Conservation (phyloP, 2,797 vertebrate species). For the Catamblyrhynchus diadema region DNA sequence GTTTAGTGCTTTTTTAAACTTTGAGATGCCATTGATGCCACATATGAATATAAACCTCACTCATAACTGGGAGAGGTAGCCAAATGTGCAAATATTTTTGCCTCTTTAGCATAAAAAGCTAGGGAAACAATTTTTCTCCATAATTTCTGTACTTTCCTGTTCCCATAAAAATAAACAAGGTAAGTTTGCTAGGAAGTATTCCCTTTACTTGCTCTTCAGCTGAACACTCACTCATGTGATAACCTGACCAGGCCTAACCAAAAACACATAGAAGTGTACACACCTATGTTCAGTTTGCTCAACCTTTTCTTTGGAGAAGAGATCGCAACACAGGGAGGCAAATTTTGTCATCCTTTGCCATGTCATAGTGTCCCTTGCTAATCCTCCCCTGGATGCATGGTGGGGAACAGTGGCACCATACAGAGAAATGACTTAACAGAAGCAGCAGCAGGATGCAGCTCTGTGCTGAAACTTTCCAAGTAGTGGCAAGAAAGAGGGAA, state of each 20-base stretch:
- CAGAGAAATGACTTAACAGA: background rate
- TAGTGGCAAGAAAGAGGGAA: background rate
- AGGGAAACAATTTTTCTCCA: background rate
- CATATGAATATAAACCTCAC: background rate
- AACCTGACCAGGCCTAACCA: background rate
- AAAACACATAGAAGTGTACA: background rate
- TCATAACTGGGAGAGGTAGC: background rate
- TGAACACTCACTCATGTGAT: background rate
- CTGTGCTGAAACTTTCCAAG: accelerated
- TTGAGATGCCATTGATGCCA: background rate
- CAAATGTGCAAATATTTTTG: background rate
- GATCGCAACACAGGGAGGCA: background rate
- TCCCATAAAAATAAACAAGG: background rate
- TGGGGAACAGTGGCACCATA: background rate
- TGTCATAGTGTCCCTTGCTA: background rate
- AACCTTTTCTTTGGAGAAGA: background rate
- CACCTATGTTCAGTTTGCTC: background rate
- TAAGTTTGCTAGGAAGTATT: background rate
- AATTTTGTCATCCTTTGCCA: background rate
- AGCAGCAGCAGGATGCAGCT: background rate
- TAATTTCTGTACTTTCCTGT: background rate
- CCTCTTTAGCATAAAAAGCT: background rate
- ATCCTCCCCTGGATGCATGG: background rate
- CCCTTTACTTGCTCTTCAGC: background rate
- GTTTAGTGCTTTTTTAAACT: background rate